Evolutionary conservation across 2,113 vertebrate genomes (phyloP), one percentile per base, ranked within the genome.

Genomic region (Labeo catla): DNA sequence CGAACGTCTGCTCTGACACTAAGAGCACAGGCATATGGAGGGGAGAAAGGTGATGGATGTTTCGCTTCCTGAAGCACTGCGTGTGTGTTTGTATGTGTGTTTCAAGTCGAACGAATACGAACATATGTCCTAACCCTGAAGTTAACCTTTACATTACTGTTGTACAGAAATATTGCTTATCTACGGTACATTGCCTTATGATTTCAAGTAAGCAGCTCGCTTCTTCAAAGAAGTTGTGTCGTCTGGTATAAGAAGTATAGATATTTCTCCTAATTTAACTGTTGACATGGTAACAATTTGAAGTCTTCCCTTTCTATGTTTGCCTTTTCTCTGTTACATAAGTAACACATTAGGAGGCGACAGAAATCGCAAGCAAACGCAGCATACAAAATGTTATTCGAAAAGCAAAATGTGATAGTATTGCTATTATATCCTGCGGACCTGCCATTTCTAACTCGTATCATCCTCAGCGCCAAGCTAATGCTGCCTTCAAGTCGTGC

Each of bases 181-280:
- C 87, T 88, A 90, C 91, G 92, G 88, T 87, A 90, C 91, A 92
- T 90, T 93, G 92, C 88, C 91, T 92, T 91, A 84, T 88, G 92
- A 89, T 90, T 90, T 93, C 63, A 80, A 36, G 36, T 76, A 66
- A 77, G 39, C 54, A 34, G 23, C 50, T 76, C 0, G 49, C 57
- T 65, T 84, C n/a, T 49, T 47, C 54, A 49, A 63, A 76, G 61
- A 49, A 16, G 59, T 49, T 28, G 28, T 47, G 23, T 34, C 4
- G 23, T 66, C 57, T 76, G 59, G n/a, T 6, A 77, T 65, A 49
- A 65, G 65, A 80, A 45, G 23, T 19, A 36, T 54, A 39, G 8
- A 6, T n/a, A 59, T 79, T 79, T 79, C 34, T 59, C 45, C 11
- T 49, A 47, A 81, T 81, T 81, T 65, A n/a, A 65, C 59, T 28